Evolutionary conservation across 2,797 vertebrate genomes (phyloP).

Genomic region (Xiphophorus birchmanni): DNA sequence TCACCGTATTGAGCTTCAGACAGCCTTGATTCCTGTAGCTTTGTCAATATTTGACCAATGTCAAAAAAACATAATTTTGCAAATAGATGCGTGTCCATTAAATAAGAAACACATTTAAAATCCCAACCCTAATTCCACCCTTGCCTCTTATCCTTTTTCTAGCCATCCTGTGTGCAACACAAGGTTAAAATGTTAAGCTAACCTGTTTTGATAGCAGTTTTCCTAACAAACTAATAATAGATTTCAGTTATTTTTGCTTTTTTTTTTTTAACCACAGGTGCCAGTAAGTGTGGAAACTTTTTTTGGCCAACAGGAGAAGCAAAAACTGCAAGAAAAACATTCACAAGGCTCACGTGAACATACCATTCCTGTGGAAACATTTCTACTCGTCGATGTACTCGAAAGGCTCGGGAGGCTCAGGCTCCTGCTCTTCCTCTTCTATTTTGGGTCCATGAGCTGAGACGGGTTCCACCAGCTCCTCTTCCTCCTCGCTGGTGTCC

Average conservation of each 20-base stretch:
- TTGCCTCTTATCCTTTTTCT: neutral
- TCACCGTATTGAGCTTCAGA: constrained; percentile 29
- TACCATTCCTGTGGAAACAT: constrained; percentile 31
- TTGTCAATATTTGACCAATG: too few species aligned
- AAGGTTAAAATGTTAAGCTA: neutral
- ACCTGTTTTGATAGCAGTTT: neutral
- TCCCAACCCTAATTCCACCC: too few species aligned
- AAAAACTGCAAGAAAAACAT: neutral
- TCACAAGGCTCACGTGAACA: neutral
- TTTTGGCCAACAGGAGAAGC: neutral
- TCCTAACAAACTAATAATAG: neutral
- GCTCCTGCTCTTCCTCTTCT: constrained; percentile 97
- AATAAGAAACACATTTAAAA: too few species aligned
- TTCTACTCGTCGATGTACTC: constrained; percentile 96
- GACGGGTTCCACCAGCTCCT: constrained; percentile 97
- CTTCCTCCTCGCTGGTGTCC: constrained; percentile 95
- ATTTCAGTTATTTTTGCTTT: neutral
- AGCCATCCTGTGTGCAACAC: neutral
- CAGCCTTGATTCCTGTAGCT: neutral
- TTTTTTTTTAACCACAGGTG: neutral
- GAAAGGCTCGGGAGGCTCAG: constrained; percentile 95
- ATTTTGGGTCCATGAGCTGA: constrained; percentile 97
- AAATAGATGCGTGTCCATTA: too few species aligned
- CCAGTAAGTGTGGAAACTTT: neutral
- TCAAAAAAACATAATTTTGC: too few species aligned